Evolutionary conservation across 2,797 vertebrate species (phyloP), one percentile per base, ranked within the genome.

Genomic region (Synaphobranchus kaupii): DNA sequence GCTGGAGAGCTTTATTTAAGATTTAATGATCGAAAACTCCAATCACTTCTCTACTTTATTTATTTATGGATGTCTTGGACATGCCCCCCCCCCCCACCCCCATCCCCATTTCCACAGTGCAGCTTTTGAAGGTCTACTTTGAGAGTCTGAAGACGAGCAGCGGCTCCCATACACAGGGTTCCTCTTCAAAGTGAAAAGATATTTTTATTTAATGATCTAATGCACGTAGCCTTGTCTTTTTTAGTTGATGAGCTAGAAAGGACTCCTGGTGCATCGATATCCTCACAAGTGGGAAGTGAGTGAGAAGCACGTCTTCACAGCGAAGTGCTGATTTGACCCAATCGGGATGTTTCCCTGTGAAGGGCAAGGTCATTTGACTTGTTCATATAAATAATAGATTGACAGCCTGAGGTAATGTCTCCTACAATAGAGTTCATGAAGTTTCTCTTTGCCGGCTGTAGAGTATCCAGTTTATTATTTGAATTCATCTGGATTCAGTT

Each of bases 1-100:
- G 88, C 88, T 91, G 89, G 88, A 92, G 91, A 91, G 91, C 88
- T 85, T 90, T 94, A 92, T 95, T 96, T 95, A 93, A 93, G 92
- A 92, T 88, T 89, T 92, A 88, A 89, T 94, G 93, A 95, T 94
- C 90, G 91, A 90, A 90, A 88, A 71, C 87, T 31, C 44, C 89
- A 31, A 50, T 66, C 71, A 39, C 60, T 52, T 31, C 71, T 10
- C 8, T 83, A 2, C 56, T 47, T 58, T 84, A 84, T 84, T 48
- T 66, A 34, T 66, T 84, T 63, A 63, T 47, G 28, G 48, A 31
- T 28, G 20, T 52, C 78, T 83, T 83, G 50, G 48, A 54, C 28
- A 15, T 83, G 28, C 20, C 22, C 48, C 13, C 31, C n/a, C 12
- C 17, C 50, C 44, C 76, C 34, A n/a, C 39, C 22, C 31, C 7